Conservation (phyloP, 2,888 invertebrate genomes). For the Drosophila prolongata region DNA sequence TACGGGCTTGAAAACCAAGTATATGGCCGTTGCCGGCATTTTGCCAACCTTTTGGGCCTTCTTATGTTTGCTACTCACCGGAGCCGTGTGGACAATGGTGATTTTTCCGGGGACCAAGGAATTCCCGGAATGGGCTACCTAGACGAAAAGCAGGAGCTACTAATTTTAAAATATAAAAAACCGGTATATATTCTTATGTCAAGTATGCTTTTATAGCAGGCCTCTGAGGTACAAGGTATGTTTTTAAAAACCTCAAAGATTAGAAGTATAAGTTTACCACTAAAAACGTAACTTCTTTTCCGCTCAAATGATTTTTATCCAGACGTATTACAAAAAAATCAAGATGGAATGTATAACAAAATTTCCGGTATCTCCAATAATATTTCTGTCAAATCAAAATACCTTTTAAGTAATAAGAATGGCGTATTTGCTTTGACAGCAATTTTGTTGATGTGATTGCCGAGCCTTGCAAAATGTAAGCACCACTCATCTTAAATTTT, state of each 20-base stretch:
- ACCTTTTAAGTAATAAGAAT: not conserved
- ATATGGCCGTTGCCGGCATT: slow-evolving; percentile 86
- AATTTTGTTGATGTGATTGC: not conserved
- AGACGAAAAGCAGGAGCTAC: not conserved
- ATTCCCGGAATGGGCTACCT: slow-evolving; percentile 49
- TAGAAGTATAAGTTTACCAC: too few relatives aligned
- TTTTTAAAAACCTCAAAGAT: too few relatives aligned
- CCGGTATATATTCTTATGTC: too few relatives aligned
- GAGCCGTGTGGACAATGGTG: slow-evolving; percentile 43
- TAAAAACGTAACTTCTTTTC: too few relatives aligned
- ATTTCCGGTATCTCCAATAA: not conserved
- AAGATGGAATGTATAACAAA: not conserved
- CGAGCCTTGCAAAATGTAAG: not conserved
- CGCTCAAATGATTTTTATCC: too few relatives aligned
- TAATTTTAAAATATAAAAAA: too few relatives aligned
- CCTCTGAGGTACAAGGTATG: too few relatives aligned
- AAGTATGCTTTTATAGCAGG: too few relatives aligned
- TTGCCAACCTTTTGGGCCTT: slow-evolving; percentile 52
- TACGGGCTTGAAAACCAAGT: slow-evolving; percentile 90
- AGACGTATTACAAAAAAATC: too few relatives aligned
- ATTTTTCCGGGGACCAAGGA: slow-evolving; percentile 44
- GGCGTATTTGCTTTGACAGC: not conserved
- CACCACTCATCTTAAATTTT: not conserved
- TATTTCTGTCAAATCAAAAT: slow-evolving; percentile 1
- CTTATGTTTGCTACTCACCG: slow-evolving; percentile 17